phyloP scores from a whole-genome alignment of 2,113 vertebrate genomes.

The Anhinga rufa region DNA sequence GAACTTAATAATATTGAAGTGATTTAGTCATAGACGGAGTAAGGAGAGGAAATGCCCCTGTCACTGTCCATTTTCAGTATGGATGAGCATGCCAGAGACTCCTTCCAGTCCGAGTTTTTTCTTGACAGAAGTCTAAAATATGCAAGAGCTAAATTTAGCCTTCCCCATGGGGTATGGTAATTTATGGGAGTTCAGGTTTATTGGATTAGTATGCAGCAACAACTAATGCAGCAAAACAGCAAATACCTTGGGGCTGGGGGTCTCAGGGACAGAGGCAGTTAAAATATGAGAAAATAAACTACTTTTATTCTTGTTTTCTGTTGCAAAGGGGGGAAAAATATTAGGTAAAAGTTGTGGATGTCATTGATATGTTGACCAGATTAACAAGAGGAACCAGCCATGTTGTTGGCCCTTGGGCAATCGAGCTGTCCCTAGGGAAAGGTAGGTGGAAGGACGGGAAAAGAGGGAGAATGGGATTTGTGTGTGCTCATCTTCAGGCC shows the following conservation, averaged over 20 bases:
- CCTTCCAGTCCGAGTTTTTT: slow-evolving; percentile 27
- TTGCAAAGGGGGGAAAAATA: neutral
- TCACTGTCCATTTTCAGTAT: neutral
- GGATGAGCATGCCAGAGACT: neutral
- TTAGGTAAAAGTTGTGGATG: neutral
- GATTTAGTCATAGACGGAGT: neutral
- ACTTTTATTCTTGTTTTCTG: neutral
- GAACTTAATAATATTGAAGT: neutral
- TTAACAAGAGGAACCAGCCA: neutral
- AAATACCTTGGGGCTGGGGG: neutral
- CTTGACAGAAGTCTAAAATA: slow-evolving; percentile 39
- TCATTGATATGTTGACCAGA: fast-evolving
- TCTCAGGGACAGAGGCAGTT: neutral
- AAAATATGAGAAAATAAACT: neutral
- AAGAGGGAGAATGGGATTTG: neutral
- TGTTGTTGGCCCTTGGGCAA: neutral
- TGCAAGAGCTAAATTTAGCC: slow-evolving; percentile 8
- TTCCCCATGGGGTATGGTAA: neutral
- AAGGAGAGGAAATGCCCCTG: slow-evolving; percentile 12
- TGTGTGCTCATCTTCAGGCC: neutral
- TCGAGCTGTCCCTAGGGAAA: neutral
- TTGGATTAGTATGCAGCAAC: neutral
- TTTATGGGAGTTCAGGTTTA: neutral
- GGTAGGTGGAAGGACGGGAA: neutral
- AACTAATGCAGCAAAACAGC: neutral